Percentiles rank a stretch among this genome's conserved stretches.
These are phyloP conservation scores for Numida meleagris DNA, from an alignment of 2,113 vertebrate genomes.

Conservation along the genomic window DNA sequence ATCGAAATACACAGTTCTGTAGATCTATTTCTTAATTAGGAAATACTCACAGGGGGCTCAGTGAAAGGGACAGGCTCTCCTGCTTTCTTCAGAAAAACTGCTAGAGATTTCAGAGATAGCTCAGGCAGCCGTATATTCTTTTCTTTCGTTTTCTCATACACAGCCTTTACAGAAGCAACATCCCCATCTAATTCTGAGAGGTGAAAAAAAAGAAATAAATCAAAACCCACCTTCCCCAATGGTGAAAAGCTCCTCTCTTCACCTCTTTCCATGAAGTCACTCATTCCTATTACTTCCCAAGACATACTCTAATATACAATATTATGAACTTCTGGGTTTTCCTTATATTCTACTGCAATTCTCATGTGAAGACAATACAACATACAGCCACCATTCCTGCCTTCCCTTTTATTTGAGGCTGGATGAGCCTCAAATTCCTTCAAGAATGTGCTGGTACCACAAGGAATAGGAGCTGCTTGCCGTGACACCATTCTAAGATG, in stretches of 20 bases:
- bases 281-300: background rate
- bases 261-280: background rate
- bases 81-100: slow-evolving; percentile 80
- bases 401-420: background rate
- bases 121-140: slow-evolving; percentile 78
- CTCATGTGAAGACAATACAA: background rate
- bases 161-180: slow-evolving; percentile 81
- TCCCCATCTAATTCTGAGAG: slow-evolving; percentile 83
- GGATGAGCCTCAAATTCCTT: background rate
- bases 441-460: background rate
- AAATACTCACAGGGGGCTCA: slow-evolving; percentile 91
- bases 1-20: background rate
- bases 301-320: background rate
- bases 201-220: background rate
- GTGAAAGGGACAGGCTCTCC: slow-evolving; percentile 86
- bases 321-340: background rate
- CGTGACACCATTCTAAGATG: background rate
- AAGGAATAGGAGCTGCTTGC: background rate
- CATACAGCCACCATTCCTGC: background rate
- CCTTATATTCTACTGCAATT: background rate
- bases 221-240: background rate
- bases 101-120: slow-evolving; percentile 88
- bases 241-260: background rate
- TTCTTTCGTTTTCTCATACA: slow-evolving; percentile 79
- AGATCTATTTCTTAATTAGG: slow-evolving; percentile 64